Base-by-base conservation (phyloP, 2,888 invertebrate genomes). In the Oconnorella tubifera region DNA sequence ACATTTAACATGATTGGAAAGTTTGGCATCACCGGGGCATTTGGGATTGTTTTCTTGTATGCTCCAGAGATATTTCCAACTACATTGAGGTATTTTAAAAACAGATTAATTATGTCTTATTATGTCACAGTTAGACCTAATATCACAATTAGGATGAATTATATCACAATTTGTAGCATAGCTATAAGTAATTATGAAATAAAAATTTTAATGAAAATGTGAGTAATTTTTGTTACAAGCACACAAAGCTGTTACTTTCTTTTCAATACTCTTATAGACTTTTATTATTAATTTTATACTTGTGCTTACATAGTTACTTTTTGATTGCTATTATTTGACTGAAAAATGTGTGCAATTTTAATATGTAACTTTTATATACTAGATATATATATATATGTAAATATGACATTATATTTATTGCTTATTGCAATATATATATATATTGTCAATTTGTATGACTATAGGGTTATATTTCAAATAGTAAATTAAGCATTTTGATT, bases 1-100 rank as follows among this genome's bases (percentile, higher is more conserved):
- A 57, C 59, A 14, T 69, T 68, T 58, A 72, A 72, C 63, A 67
- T 72, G 71, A 67, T 72, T 3, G 78, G 79, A 27, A 80, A 80
- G 71, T 80, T 80, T 75, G 80, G 78, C 23, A 80, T 80, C 49
- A 78, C 78, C 3, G 80, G 78, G 2, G 73, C 78, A 2, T 80
- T 80, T 61, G 75, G 76, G 1, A 76, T 76, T 19, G 71, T 79
- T 1, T 80, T 79, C 65, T 73, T 80, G 51, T 79, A 77, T 63
- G 75, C 77, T 19, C 73, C 78, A 1, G 80, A 80, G 65, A 76
- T 80, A 33, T 80, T 79, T 66, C 79, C 79, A 19, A 80, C 79
- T 1, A 72, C 73, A 29, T 67, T 80, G 56, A 76, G 79, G 79
- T 80, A n/a, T n/a, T n/a, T n/a, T n/a, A 33, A 65, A 25, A 27